Evolutionary conservation across 35 echinoderm and acorn worm species (phyloP).

Genomic region (Lytechinus pictus): DNA sequence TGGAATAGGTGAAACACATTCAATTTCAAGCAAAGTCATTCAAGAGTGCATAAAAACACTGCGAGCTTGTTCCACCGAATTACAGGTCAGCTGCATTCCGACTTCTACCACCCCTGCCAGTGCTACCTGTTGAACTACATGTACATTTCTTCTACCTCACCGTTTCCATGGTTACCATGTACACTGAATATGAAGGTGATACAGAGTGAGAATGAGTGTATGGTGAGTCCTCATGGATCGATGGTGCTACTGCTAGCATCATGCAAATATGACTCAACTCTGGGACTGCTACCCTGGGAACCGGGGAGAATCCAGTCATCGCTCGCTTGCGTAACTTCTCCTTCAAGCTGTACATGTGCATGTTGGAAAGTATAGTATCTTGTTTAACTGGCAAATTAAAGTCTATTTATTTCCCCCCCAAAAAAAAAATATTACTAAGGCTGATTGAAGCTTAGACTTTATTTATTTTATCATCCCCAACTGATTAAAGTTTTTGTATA

Average conservation of each 20-base stretch:
- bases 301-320: background rate
- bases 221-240: background rate
- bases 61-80: background rate
- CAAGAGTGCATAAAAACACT: background rate
- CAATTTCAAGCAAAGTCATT: background rate
- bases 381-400: too few species aligned
- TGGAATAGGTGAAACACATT: background rate
- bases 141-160: background rate
- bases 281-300: background rate
- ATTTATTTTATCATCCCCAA: too few species aligned
- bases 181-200: background rate
- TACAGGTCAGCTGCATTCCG: background rate
- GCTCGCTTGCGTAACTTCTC: background rate
- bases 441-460: too few species aligned
- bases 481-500: too few species aligned
- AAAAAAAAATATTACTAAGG: too few species aligned
- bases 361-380: background rate
- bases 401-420: too few species aligned
- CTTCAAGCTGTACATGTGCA: background rate
- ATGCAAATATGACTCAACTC: slow-evolving; percentile 25
- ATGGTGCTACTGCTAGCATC: background rate
- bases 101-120: background rate
- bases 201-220: background rate
- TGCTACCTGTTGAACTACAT: background rate
- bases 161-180: background rate